These are phyloP conservation scores for Xenops minutus DNA, from an alignment of 2,797 vertebrate species.

Conservation along the genomic window DNA sequence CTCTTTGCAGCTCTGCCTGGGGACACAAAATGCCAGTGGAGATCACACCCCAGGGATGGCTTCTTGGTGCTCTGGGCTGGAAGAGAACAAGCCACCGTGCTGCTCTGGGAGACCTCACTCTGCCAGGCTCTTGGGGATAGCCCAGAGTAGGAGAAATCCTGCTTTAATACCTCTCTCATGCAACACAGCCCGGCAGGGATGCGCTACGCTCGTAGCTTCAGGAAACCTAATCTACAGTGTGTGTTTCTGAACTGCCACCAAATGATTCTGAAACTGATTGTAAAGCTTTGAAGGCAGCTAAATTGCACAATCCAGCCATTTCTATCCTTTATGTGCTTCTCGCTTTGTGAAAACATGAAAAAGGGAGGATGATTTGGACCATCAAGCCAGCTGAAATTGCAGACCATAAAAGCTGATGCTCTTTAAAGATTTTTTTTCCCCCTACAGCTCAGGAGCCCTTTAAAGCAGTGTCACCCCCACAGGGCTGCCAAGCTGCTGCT, in stretches of 20 bases:
- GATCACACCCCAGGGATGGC: not conserved
- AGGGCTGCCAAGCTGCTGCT: slow-evolving; percentile 34
- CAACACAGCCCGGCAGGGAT: not conserved
- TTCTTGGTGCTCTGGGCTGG: not conserved
- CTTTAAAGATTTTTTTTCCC: slow-evolving; percentile 37
- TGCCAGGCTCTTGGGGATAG: not conserved
- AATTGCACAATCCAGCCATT: slow-evolving; percentile 57
- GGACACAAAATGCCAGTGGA: not conserved
- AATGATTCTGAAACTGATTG: slow-evolving; percentile 64
- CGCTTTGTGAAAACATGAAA: slow-evolving; percentile 66
- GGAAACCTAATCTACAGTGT: slow-evolving; percentile 57
- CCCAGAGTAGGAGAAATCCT: slow-evolving; percentile 39
- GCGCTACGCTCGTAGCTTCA: rapidly evolving
- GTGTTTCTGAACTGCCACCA: slow-evolving; percentile 60
- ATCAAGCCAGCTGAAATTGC: slow-evolving; percentile 57
- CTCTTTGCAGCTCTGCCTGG: not conserved
- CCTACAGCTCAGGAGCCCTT: slow-evolving; percentile 46
- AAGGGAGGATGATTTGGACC: slow-evolving; percentile 63
- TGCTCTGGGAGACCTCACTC: not conserved
- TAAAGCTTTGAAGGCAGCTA: slow-evolving; percentile 68
- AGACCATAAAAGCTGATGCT: slow-evolving; percentile 63
- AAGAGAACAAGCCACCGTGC: not conserved
- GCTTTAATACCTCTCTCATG: not conserved
- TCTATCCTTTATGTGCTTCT: slow-evolving; percentile 60
- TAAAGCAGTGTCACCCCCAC: slow-evolving; percentile 46